phyloP scores from a whole-genome alignment of 2,797 vertebrate species.

The Pelochelys cantorii region DNA sequence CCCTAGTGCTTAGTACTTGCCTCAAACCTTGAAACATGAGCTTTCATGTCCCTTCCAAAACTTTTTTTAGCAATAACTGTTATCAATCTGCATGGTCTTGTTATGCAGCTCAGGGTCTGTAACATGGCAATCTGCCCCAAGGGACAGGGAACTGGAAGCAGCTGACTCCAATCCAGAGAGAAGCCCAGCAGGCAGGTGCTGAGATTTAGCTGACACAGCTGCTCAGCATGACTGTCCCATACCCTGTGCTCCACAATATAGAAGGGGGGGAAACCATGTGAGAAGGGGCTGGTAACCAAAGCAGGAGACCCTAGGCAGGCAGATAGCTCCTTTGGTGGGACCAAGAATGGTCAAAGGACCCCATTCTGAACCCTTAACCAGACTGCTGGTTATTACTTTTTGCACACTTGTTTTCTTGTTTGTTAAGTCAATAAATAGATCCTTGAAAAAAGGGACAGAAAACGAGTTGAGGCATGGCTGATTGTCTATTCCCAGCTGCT shows the following conservation, averaged over 20 bases:
- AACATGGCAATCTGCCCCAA: background rate
- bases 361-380: background rate
- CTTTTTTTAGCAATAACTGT: fast-evolving
- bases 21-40: background rate
- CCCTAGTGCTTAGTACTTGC: background rate
- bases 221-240: background rate
- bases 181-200: background rate
- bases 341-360: background rate
- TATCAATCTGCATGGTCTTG: background rate
- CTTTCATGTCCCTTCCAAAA: background rate
- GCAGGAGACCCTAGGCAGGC: background rate
- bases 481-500: background rate
- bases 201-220: background rate
- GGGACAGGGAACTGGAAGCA: background rate
- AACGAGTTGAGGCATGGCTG: background rate
- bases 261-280: background rate
- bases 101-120: background rate
- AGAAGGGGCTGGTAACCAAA: background rate
- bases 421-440: background rate
- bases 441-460: background rate
- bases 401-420: background rate
- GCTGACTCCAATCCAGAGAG: background rate
- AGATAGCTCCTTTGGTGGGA: background rate
- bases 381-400: background rate
- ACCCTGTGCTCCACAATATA: background rate